Base-by-base conservation (phyloP, 2,113 vertebrate species). In the Ornithorhynchus anatinus region DNA sequence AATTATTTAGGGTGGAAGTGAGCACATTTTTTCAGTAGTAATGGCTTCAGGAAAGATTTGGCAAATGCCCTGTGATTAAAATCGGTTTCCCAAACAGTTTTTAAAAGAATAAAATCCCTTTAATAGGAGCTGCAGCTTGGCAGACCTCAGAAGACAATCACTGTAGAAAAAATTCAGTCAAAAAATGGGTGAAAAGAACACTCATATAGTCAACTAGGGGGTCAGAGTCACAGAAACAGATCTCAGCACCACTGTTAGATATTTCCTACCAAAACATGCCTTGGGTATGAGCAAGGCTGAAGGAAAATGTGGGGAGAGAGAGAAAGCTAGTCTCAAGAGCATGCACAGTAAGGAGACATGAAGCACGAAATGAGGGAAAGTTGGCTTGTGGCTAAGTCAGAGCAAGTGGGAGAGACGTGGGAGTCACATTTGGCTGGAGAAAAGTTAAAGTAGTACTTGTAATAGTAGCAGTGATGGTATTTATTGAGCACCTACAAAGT, bases 31-130 rank as follows among this genome's bases (percentile, higher is more conserved):
- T 72, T 72, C 36, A 38, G 38, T 20, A 59, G 20, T 38, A 48
- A 67, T 63, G 22, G 4, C 16, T 76, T 65, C 45, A 38, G 50
- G 60, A 61, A 71, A 71, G 39, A 68, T 39, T 69, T 42, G 58
- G 23, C 19, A 57, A 59, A 50, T 40, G 68, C 53, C 25, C 38
- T 54, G 50, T 56, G 17, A 69, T 51, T 45, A 50, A 38, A 60
- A 73, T 40, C 8, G 13, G 27, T 48, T 68, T 53, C 50, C 31
- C 62, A 39, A 62, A 57, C 37, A 57, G 33, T 59, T 23, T 75
- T 32, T 63, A 60, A 79, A 61, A 60, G 38, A 72, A 43, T 68
- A 57, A 23, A 36, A 3, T 25, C 25, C 9, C 16, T 75, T 68
- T 69, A 77, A 47, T 59, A 56, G 61, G 4, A 25, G 52, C 33